Evolutionary conservation across 1,140 invertebrate genomes (phyloP).

Genomic region (Cephus cinctus): DNA sequence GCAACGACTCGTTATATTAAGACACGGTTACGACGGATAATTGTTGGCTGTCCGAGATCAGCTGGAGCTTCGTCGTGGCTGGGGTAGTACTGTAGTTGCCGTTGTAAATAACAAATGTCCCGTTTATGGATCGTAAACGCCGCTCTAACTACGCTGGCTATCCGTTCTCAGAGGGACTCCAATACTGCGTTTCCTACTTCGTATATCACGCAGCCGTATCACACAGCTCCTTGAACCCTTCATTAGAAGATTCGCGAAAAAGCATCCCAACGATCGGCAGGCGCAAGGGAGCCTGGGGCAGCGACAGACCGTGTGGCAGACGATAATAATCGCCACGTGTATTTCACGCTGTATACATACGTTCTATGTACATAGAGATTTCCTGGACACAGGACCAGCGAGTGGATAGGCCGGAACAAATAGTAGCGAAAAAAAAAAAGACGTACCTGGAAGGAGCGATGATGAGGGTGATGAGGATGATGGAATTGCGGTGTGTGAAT

Average conservation of each 20-base stretch:
- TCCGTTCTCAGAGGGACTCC: constrained; percentile 3
- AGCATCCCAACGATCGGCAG: too few species aligned
- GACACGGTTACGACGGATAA: constrained; percentile 40
- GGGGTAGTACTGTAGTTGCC: constrained; percentile 19
- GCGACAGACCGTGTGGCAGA: too few species aligned
- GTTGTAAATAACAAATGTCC: constrained; percentile 42
- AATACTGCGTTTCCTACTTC: constrained; percentile 33
- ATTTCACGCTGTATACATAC: too few species aligned
- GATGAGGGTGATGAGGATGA: constrained; percentile 59
- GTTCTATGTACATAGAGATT: too few species aligned
- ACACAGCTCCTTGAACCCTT: too few species aligned
- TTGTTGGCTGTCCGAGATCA: constrained; percentile 27
- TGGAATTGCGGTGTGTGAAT: constrained; percentile 68
- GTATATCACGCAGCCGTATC: constrained; percentile 44
- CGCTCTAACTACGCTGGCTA: constrained; percentile 32
- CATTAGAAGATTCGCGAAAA: too few species aligned
- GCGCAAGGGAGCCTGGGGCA: too few species aligned
- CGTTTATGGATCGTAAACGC: constrained; percentile 47
- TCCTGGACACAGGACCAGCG: too few species aligned
- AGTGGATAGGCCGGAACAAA: too few species aligned
- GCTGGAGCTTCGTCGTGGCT: neutral
- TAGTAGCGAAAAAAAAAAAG: too few species aligned
- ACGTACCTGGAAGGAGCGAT: constrained; percentile 61
- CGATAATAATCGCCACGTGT: too few species aligned
- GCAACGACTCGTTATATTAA: constrained; percentile 30